Evolutionary conservation across 92 coral and sea anemone genomes (phyloP).

Genomic region (Palythoa heliodiscus): DNA sequence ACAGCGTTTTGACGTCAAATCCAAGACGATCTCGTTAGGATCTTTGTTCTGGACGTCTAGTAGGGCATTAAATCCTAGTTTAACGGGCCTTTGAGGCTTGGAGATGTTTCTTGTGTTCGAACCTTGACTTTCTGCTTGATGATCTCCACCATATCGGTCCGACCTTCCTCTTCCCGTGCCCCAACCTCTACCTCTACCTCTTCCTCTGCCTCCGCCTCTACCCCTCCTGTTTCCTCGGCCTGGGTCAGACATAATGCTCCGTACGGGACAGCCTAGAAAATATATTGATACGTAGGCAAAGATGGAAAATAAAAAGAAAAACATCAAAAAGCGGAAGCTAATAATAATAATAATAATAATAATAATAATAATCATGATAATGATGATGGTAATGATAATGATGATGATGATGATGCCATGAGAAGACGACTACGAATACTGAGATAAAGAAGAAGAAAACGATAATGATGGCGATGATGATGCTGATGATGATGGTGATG

Average conservation of each 20-base stretch:
- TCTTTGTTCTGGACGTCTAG: slow-evolving; percentile 60
- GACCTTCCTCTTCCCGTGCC: slow-evolving; percentile 28
- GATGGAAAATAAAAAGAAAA: no score
- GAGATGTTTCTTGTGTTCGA: not conserved
- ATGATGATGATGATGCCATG: no score
- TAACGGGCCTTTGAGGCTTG: slow-evolving; percentile 35
- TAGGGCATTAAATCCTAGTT: slow-evolving; percentile 72
- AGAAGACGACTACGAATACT: no score
- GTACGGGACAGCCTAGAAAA: not conserved
- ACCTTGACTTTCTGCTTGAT: slow-evolving; percentile 29
- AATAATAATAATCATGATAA: no score
- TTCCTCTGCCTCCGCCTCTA: slow-evolving; percentile 43
- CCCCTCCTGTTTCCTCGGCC: not conserved
- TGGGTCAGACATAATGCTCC: not conserved
- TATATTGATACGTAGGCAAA: no score
- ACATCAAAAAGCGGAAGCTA: no score
- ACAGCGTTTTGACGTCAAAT: slow-evolving; percentile 69
- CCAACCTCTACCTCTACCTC: slow-evolving; percentile 42
- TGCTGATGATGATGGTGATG: no score
- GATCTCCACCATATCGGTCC: slow-evolving; percentile 13
- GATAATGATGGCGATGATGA: no score
- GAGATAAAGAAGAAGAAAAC: no score
- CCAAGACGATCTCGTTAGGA: slow-evolving; percentile 79
- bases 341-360: no score
- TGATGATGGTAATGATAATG: no score